A percentile compares a stretch with the other conserved stretches of the same genome.
Evolutionary conservation across 2,113 vertebrate species (phyloP).

Genomic region (Drymodes brunneopygia): DNA sequence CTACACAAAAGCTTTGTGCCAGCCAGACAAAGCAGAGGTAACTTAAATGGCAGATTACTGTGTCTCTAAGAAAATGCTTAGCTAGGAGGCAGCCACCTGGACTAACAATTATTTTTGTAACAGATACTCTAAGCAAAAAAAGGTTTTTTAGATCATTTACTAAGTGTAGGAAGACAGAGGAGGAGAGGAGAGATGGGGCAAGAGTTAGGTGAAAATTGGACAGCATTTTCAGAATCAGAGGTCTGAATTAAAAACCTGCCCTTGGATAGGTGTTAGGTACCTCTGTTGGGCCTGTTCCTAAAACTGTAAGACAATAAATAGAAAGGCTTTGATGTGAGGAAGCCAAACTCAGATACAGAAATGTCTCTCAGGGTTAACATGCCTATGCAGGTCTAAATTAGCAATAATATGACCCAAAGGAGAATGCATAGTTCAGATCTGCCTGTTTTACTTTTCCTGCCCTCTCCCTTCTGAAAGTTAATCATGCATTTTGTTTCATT

Average conservation of each 20-base stretch:
- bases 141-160: neutral
- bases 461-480: neutral
- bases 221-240: neutral
- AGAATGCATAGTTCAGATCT: neutral
- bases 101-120: neutral
- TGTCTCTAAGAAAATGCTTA: neutral
- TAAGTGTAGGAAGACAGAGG: too few relatives aligned
- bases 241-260: neutral
- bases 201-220: neutral
- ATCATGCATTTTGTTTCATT: neutral
- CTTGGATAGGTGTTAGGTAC: neutral
- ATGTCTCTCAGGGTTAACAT: neutral
- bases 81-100: neutral
- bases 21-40: neutral
- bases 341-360: neutral
- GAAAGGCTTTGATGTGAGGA: neutral
- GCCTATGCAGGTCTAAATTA: neutral
- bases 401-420: neutral
- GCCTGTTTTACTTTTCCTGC: neutral
- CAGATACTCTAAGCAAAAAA: neutral
- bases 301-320: neutral
- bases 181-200: neutral
- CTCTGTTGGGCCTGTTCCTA: neutral
- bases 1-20: neutral
- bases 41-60: neutral